Evolutionary conservation across 2,113 vertebrate species (phyloP).

Genomic region (Hemiscyllium ocellatum): DNA sequence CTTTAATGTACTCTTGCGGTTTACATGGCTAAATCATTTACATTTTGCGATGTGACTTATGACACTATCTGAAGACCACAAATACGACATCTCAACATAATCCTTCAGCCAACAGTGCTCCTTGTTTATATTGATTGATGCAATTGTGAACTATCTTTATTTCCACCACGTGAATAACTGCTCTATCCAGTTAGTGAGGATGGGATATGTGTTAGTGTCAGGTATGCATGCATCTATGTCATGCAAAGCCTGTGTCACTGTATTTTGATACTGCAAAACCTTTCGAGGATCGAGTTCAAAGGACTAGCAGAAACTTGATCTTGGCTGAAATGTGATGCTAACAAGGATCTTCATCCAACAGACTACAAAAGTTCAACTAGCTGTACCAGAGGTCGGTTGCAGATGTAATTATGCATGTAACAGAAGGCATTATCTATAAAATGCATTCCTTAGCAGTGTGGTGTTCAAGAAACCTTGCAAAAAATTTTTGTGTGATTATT

Average conservation of each 20-base stretch:
- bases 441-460: background rate
- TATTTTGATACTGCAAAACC: conserved; percentile 23
- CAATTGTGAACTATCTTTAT: conserved; percentile 14
- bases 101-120: background rate
- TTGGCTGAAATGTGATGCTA: conserved; percentile 18
- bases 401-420: conserved; percentile 10
- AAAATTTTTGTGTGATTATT: background rate
- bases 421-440: conserved; percentile 3
- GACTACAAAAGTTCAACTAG: conserved; percentile 1
- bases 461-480: background rate
- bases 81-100: background rate
- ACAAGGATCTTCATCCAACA: conserved; percentile 4
- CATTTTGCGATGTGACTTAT: background rate
- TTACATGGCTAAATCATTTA: background rate
- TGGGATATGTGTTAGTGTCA: background rate
- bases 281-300: conserved; percentile 28
- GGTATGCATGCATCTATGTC: background rate
- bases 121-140: conserved; percentile 16
- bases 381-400: conserved; percentile 18
- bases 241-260: conserved; percentile 33
- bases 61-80: background rate
- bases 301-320: conserved; percentile 27
- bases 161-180: background rate
- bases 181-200: background rate
- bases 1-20: background rate